A percentile compares a stretch with the other conserved stretches of the same genome.
These are phyloP conservation scores for Chaetops frenatus DNA, from an alignment of 2,113 vertebrate genomes.

Conservation along the genomic window DNA sequence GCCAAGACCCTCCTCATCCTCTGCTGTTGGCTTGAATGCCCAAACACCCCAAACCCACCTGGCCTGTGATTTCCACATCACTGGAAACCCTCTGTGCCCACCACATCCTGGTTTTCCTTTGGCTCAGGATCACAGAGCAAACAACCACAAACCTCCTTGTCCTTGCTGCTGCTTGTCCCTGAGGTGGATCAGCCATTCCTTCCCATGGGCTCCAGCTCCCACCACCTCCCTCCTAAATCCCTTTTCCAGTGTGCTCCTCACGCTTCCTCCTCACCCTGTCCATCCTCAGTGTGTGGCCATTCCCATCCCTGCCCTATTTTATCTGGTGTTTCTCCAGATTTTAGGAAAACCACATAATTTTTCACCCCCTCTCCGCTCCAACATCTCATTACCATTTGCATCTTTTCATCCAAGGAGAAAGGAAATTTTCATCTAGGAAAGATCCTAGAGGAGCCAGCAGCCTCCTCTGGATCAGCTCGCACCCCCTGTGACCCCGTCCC, in stretches of 20 bases:
- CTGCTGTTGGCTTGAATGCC: neutral
- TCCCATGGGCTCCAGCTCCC: neutral
- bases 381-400: neutral
- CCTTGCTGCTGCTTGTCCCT: neutral
- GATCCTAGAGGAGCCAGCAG: neutral
- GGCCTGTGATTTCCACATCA: neutral
- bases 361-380: fast-evolving
- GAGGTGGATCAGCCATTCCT: neutral
- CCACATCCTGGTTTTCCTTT: neutral
- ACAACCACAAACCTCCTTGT: neutral
- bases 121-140: neutral
- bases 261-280: neutral
- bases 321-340: neutral
- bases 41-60: neutral
- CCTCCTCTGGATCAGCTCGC: neutral
- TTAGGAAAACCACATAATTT: neutral
- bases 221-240: neutral
- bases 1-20: neutral
- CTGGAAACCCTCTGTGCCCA: neutral
- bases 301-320: neutral
- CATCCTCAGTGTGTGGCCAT: fast-evolving
- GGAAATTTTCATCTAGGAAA: neutral
- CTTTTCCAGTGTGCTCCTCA: neutral
- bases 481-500: neutral
- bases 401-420: neutral